Evolutionary conservation across 2,797 vertebrate genomes (phyloP).

Genomic region (Eospalax fontanierii): DNA sequence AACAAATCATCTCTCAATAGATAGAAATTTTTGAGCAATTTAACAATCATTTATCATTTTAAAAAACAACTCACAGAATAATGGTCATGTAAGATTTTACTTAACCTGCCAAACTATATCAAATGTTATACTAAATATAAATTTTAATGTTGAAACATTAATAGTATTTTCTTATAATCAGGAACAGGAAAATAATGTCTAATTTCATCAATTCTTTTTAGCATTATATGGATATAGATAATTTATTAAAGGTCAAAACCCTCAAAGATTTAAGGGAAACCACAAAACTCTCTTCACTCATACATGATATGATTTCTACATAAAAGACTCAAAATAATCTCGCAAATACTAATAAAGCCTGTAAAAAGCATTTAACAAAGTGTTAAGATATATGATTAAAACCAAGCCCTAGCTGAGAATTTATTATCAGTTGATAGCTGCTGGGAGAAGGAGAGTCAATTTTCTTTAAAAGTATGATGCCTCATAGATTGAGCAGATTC

Average conservation of each 20-base stretch:
- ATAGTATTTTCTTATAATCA: background rate
- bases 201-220: background rate
- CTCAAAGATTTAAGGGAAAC: background rate
- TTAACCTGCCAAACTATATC: background rate
- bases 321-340: background rate
- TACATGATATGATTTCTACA: background rate
- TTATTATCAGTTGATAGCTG: too few relatives aligned
- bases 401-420: too few relatives aligned
- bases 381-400: background rate
- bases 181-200: background rate
- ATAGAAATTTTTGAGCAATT: background rate
- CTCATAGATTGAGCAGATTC: too few relatives aligned
- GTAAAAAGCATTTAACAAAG: background rate
- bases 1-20: background rate
- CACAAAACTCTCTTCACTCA: background rate
- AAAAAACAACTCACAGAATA: background rate
- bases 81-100: background rate
- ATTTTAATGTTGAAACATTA: background rate
- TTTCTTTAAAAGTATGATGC: too few relatives aligned
- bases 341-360: background rate
- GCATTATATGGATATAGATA: background rate
- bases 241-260: background rate
- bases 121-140: slow-evolving; percentile 17
- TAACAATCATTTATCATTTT: background rate
- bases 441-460: too few relatives aligned